Base-by-base conservation (phyloP, 1,140 invertebrate genomes). In the Apis florea region DNA sequence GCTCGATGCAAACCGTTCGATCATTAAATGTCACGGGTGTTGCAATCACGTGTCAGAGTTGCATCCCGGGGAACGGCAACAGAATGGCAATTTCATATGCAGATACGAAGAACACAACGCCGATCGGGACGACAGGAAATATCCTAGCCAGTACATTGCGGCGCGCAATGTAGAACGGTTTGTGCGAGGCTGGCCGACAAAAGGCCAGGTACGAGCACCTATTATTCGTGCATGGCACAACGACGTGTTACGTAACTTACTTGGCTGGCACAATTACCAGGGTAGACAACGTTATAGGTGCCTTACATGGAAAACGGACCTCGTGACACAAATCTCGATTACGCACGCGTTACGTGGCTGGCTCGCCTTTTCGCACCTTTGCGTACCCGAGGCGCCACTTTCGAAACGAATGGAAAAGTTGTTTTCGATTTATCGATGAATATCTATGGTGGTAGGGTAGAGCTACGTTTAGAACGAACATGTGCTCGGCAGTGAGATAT, bases 311-410 rank as follows among this genome's bases (percentile, higher is more conserved):
- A 85, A 90, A 90, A 91, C 87, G 85, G 86, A 90, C 31, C 88
- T 90, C 90, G 87, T 91, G 91, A 90, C 91, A 91, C 89, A 91
- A 88, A 92, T 92, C 90, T 89, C 83, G 86, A 89, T 84, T 89
- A 88, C 87, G 11, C 69, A 21, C 19, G n/a, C 67, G 79, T 53
- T 59, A 56, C 40, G 66, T 6, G 6, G n/a, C n/a, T 54, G 76
- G 53, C 54, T 21, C 56, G 26, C 76, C 59, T 85, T 85, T 80
- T 85, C 58, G 56, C 72, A 31, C 70, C 81, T 56, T 51, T 21
- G 49, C 40, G 2, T 49, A 4, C 0, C 0, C 66, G 12, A 13
- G 66, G 47, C 66, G 47, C 66, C 66, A 49, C 17, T 15, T 15
- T 26, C 9, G 21, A 40, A 40, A 40, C 31, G 31, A 40, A 6